Conservation (phyloP, 1,140 invertebrate genomes). For the Pollicipes pollicipes region DNA sequence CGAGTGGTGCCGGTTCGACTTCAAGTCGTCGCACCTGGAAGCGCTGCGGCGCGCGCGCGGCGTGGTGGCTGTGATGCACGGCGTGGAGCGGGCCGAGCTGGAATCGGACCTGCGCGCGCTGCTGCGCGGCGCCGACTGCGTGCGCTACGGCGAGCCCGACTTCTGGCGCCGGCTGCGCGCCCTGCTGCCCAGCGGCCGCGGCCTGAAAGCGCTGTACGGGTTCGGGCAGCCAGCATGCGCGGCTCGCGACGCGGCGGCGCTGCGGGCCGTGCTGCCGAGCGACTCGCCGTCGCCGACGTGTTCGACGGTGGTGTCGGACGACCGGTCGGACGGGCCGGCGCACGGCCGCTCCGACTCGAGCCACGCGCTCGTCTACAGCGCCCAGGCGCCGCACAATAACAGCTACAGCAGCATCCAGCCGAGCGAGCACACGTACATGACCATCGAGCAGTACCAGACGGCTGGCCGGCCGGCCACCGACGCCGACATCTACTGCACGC, state of each 20-base stretch:
- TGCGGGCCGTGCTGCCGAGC: neutral
- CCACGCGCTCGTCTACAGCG: neutral
- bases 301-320: neutral
- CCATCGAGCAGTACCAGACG: neutral
- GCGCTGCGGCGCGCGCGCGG: slow-evolving; percentile 10
- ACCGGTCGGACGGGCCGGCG: neutral
- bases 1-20: slow-evolving; percentile 24
- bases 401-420: neutral
- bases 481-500: neutral
- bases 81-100: neutral
- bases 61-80: neutral
- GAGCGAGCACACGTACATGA: slow-evolving; percentile 3
- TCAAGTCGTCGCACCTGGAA: slow-evolving; percentile 25
- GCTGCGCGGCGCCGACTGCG: neutral
- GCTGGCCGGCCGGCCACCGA: neutral
- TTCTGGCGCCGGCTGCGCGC: neutral
- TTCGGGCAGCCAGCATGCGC: neutral
- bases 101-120: neutral
- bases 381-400: neutral
- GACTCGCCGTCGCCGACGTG: neutral
- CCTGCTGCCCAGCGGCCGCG: neutral
- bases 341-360: neutral
- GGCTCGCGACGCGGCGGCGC: no score
- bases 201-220: neutral
- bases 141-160: neutral